A percentile compares a stretch with the other conserved stretches of the same genome.
Evolutionary conservation across 2,888 invertebrate species (phyloP).

Genomic region (Spilosoma lubricipeda): DNA sequence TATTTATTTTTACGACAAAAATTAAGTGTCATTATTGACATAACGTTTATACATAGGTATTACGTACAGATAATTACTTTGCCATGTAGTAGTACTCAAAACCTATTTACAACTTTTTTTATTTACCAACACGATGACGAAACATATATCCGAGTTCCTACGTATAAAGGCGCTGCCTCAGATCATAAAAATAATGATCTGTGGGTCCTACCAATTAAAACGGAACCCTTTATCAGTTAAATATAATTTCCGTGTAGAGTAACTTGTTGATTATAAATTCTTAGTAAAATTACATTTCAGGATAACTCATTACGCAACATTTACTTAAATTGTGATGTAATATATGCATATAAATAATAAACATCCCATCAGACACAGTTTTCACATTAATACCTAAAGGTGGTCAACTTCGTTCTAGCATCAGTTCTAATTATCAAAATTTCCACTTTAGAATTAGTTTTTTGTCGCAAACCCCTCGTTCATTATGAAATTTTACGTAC

Average conservation of each 20-base stretch:
- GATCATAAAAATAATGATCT: too few species aligned
- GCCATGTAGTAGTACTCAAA: not conserved
- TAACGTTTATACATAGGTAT: not conserved
- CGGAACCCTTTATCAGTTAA: not conserved
- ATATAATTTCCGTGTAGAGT: not conserved
- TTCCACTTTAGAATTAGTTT: not conserved
- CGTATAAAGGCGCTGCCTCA: not conserved
- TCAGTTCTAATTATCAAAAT: not conserved
- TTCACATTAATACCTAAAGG: too few species aligned
- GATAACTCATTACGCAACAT: not conserved
- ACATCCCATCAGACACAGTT: too few species aligned
- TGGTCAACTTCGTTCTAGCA: not conserved
- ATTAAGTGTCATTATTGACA: not conserved
- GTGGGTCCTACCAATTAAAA: too few species aligned
- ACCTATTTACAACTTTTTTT: constrained; percentile 9
- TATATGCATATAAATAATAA: too few species aligned
- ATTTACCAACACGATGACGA: constrained; percentile 22
- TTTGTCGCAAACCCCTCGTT: not conserved
- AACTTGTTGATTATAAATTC: not conserved
- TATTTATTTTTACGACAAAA: not conserved
- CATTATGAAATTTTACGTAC: too few species aligned
- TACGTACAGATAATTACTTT: constrained; percentile 8
- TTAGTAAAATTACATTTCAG: not conserved
- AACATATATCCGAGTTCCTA: not conserved
- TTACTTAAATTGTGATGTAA: not conserved